Evolutionary conservation across 1,140 invertebrate species (phyloP).

Genomic region (Ladona fulva): DNA sequence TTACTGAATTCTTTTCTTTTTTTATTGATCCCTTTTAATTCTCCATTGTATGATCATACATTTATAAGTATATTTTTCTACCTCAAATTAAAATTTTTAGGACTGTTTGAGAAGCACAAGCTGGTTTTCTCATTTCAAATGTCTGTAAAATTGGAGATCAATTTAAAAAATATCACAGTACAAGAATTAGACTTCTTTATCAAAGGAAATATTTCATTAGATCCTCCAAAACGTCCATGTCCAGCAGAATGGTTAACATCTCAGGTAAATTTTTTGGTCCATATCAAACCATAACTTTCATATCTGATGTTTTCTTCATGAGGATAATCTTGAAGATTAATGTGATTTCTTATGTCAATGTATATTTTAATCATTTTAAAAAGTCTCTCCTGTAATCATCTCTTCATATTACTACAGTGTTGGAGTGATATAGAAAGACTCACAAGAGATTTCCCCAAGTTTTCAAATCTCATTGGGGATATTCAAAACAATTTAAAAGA

Average conservation of each 20-base stretch:
- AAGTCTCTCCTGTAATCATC: too few species aligned
- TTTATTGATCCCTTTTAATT: too few species aligned
- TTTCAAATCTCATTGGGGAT: constrained; percentile 54
- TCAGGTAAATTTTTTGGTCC: constrained; percentile 22
- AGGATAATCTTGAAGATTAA: neutral
- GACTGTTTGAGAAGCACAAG: constrained; percentile 85
- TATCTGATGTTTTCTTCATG: neutral
- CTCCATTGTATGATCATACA: neutral
- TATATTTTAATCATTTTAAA: constrained; percentile 16
- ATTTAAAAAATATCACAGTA: constrained; percentile 49
- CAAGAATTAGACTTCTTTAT: constrained; percentile 82
- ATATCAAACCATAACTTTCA: constrained; percentile 12
- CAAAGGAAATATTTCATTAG: constrained; percentile 67
- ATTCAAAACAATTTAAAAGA: constrained; percentile 45
- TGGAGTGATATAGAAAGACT: constrained; percentile 77
- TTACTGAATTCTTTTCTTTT: too few species aligned
- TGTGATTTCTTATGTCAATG: neutral
- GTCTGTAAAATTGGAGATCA: constrained; percentile 67
- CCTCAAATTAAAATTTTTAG: constrained; percentile 36
- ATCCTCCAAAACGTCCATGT: constrained; percentile 55
- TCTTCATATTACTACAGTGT: constrained; percentile 36
- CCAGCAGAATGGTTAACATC: constrained; percentile 61
- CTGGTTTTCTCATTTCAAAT: constrained; percentile 85
- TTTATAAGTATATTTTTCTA: neutral
- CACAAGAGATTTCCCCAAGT: constrained; percentile 56